Base-by-base conservation (phyloP, 2,888 invertebrate genomes). In the Chaitophorus viminalis region DNA sequence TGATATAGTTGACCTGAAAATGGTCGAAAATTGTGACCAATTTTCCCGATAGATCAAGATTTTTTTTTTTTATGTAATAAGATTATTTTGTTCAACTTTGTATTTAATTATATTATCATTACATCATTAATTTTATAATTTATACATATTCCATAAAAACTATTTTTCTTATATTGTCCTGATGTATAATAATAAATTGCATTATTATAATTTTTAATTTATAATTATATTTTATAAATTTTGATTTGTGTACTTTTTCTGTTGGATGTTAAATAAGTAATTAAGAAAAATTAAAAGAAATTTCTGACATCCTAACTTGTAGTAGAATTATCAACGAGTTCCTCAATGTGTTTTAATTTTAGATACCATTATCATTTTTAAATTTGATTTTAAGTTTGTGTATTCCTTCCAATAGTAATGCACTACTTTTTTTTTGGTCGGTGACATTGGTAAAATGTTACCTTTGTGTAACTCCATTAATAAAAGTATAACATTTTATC, bases 121-220 rank as follows among this genome's bases (percentile, higher is more conserved):
- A 46, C 46, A 46, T 46, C 14, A 46, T 46, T 46, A 46, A 46
- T 25, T 60, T 60, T 60, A 76, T 75, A 39, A 75, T 74, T 29
- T 75, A 75, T 65, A 76, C 46, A 77, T 85, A 85, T 65, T 65
- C 39, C 29, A 76, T 33, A 75, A 36, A 74, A 39, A 33, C 14
- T 77, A 85, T 84, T 76, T 84, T 84, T 76, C 65, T 68, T 85
- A 77, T 60, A 75, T 84, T 76, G n/a, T 46, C 76, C 76, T 46
- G 68, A 46, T 77, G 31, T 52, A 70, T 70, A 70, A 36, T 84
- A 82, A 72, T 52, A 82, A 72, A 82, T 72, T 9, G 70, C 70
- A 31, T 74, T 33, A 74, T 79, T 79, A 72, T 72, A 72, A 68
- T 9, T 83, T 72, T 65, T 33, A 52, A 77, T 46, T 65, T 77